Conservation (phyloP, 2,888 invertebrate species). For the Temnothorax ravouxi region DNA sequence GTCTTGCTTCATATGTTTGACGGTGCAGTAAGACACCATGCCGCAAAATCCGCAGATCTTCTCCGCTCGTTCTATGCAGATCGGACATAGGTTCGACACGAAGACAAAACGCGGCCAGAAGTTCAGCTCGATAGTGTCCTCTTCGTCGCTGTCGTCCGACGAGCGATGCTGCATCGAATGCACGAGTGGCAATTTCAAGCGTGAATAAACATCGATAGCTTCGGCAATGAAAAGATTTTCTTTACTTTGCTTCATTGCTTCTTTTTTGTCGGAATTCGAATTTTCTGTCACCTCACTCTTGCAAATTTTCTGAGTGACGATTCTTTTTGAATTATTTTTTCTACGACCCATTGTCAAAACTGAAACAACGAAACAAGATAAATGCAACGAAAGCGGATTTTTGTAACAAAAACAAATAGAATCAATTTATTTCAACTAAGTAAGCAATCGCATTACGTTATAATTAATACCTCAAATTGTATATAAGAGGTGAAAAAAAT, state of each 20-base stretch:
- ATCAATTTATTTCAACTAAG: slow-evolving; percentile 7
- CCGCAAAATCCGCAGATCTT: slow-evolving; percentile 87
- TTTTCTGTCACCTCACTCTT: not conserved
- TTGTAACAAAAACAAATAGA: not conserved
- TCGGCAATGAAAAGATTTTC: not conserved
- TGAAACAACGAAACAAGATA: slow-evolving; percentile 8
- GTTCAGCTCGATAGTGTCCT: slow-evolving; percentile 89
- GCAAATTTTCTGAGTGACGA: not conserved
- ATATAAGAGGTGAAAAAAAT: not conserved
- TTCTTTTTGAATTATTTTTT: slow-evolving; percentile 13
- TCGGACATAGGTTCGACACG: slow-evolving; percentile 88
- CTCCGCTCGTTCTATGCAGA: slow-evolving; percentile 76
- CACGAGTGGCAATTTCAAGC: slow-evolving; percentile 62
- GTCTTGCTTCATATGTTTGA: slow-evolving; percentile 89
- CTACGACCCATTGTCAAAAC: slow-evolving; percentile 35
- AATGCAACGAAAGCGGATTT: not conserved
- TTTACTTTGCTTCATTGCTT: not conserved
- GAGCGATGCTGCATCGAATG: not conserved
- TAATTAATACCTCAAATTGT: not conserved
- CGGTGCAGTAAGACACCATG: slow-evolving; percentile 90
- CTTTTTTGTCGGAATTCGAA: slow-evolving; percentile 1
- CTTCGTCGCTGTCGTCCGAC: slow-evolving; percentile 81
- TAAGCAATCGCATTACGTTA: not conserved
- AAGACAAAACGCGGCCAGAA: slow-evolving; percentile 90
- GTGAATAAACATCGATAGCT: slow-evolving; percentile 55